Percentiles rank a stretch among this genome's conserved stretches.
phyloP scores from a whole-genome alignment of 1,140 invertebrate species.

The Neotoxoptera formosana region DNA sequence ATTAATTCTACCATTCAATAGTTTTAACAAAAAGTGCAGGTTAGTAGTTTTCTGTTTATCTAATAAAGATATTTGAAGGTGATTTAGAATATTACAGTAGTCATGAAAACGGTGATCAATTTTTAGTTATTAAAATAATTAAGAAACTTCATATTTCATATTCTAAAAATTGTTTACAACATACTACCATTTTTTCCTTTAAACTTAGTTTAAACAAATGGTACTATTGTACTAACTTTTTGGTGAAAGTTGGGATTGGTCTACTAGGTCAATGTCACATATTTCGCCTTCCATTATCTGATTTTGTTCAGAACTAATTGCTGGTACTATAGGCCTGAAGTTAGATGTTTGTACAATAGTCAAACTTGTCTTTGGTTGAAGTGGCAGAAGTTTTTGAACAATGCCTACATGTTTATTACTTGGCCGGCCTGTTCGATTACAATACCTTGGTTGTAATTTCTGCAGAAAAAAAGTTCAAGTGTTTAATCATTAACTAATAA shows the following conservation, averaged over 20 bases:
- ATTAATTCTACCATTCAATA: too few relatives aligned
- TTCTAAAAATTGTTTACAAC: background rate
- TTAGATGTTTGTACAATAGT: conserved; percentile 62
- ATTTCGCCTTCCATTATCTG: background rate
- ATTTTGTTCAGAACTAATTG: background rate
- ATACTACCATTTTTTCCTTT: background rate
- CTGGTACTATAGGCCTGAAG: conserved; percentile 48
- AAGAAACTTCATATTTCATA: background rate
- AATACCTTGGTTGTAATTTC: conserved; percentile 59
- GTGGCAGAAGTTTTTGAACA: conserved; percentile 69
- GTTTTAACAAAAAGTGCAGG: too few relatives aligned
- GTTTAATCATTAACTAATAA: background rate
- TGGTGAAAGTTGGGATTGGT: background rate
- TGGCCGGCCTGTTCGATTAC: conserved; percentile 61
- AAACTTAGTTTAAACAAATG: background rate
- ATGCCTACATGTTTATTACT: conserved; percentile 67
- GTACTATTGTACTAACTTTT: conserved; percentile 22
- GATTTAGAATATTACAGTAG: background rate
- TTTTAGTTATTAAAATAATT: background rate
- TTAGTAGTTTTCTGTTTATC: background rate
- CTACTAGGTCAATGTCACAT: conserved; percentile 30
- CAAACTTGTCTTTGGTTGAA: conserved; percentile 64
- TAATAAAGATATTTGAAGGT: background rate
- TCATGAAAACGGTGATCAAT: background rate
- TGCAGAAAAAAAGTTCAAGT: conserved; percentile 32